phyloP scores from a whole-genome alignment of 2,888 invertebrate species.

The Xestobium rufovillosum region DNA sequence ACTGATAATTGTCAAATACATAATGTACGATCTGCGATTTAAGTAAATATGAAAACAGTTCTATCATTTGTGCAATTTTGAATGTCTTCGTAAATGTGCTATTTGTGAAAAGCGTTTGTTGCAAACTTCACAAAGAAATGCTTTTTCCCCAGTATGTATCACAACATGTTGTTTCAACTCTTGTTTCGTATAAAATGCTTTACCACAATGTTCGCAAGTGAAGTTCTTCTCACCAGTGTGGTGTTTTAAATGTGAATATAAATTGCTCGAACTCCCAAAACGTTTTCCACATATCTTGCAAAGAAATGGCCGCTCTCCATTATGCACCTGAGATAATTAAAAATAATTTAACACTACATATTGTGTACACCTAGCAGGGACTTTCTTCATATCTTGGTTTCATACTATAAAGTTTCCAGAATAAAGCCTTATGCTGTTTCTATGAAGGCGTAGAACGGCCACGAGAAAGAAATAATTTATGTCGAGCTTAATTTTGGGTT shows the following conservation, averaged over 20 bases:
- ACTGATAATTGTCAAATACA: no score
- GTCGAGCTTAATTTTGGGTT: no score
- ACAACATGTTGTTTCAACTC: slow-evolving; percentile 33
- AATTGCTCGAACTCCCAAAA: slow-evolving; percentile 33
- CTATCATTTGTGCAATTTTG: slow-evolving; percentile 29
- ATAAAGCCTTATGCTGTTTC: no score
- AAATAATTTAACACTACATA: slow-evolving; percentile 5
- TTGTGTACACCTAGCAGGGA: background rate
- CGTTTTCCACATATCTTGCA: slow-evolving; percentile 32
- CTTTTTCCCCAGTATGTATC: slow-evolving; percentile 32
- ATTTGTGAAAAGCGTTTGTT: slow-evolving; percentile 32
- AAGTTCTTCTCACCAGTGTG: slow-evolving; percentile 34
- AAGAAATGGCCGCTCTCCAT: slow-evolving; percentile 32
- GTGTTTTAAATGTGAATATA: slow-evolving; percentile 32
- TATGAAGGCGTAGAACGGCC: no score
- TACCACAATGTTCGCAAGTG: slow-evolving; percentile 32
- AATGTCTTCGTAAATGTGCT: slow-evolving; percentile 31
- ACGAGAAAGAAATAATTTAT: no score
- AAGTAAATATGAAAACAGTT: no score
- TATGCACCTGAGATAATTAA: slow-evolving; percentile 28
- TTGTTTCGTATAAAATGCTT: slow-evolving; percentile 33
- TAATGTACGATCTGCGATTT: no score
- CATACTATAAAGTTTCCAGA: no score
- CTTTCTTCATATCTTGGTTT: no score
- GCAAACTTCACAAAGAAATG: slow-evolving; percentile 30